Percentiles rank a stretch among this genome's conserved stretches.
Conservation (phyloP, 2,888 invertebrate genomes). For the Galerucella nymphaeae region DNA sequence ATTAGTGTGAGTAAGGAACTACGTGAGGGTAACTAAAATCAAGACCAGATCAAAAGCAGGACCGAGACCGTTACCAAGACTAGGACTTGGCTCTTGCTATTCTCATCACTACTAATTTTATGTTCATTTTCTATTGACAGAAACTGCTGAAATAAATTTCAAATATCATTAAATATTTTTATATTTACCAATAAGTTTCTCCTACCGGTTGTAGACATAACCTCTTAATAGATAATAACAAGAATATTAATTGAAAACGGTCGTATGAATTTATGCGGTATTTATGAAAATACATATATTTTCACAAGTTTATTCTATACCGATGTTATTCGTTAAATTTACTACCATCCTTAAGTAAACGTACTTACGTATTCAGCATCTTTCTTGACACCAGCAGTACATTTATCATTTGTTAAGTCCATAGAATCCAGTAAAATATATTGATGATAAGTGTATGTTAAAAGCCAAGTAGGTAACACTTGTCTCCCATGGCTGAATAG, state of each 20-base stretch:
- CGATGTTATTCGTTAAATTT: background rate
- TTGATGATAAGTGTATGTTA: constrained; percentile 1
- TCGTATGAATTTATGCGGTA: background rate
- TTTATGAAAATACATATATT: constrained; percentile 1
- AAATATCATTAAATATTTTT: too few species aligned
- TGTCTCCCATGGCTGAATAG: background rate
- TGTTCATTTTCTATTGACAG: too few species aligned
- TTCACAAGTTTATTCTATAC: background rate
- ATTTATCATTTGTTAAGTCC: constrained; percentile 10
- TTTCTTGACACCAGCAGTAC: background rate
- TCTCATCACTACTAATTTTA: too few species aligned
- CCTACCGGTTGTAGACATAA: background rate
- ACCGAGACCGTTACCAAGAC: too few species aligned
- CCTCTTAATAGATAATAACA: background rate
- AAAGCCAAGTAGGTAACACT: constrained; percentile 4
- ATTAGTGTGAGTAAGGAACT: too few species aligned
- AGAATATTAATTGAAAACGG: background rate
- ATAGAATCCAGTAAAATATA: constrained; percentile 10
- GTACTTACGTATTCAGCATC: background rate
- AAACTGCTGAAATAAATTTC: too few species aligned
- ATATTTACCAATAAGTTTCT: too few species aligned
- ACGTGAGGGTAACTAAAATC: too few species aligned
- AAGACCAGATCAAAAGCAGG: too few species aligned
- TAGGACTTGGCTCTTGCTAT: too few species aligned
- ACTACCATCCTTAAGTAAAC: background rate